Conservation (phyloP, 2,797 vertebrate species). For the Enteromius treurensis region DNA sequence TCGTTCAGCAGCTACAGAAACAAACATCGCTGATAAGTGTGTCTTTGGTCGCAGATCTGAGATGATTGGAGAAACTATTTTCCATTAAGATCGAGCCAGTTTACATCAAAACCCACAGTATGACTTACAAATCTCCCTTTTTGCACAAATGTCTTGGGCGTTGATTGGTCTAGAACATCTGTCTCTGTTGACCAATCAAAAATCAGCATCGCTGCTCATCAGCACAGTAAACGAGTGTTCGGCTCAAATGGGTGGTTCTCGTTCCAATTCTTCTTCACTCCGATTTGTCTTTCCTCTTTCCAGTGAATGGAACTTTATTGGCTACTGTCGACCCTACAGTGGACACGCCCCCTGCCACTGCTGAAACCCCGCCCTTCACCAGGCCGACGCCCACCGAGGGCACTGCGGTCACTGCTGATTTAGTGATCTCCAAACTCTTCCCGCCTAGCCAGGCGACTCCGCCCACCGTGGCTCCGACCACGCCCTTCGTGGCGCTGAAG, state of each 20-base stretch:
- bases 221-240: neutral
- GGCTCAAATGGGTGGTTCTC: neutral
- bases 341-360: conserved; percentile 78
- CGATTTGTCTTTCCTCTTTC: conserved; percentile 82
- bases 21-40: neutral
- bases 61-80: neutral
- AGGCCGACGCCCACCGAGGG: conserved; percentile 76
- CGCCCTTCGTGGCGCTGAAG: conserved; percentile 78
- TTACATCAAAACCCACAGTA: neutral
- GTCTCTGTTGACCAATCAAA: neutral
- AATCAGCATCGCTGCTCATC: neutral
- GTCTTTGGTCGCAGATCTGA: neutral
- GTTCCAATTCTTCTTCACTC: conserved; percentile 70
- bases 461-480: conserved; percentile 78
- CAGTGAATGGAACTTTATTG: conserved; percentile 77
- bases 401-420: conserved; percentile 75
- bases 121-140: neutral
- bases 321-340: conserved; percentile 77
- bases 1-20: neutral
- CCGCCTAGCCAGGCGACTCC: conserved; percentile 82
- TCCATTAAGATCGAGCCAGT: neutral
- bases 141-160: neutral
- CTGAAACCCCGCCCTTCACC: conserved; percentile 79
- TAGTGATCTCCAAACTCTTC: conserved; percentile 80
- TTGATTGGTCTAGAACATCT: neutral